These are phyloP conservation scores for Muschampia staudingeri DNA, from an alignment of 2,888 invertebrate genomes.

Conservation along the genomic window DNA sequence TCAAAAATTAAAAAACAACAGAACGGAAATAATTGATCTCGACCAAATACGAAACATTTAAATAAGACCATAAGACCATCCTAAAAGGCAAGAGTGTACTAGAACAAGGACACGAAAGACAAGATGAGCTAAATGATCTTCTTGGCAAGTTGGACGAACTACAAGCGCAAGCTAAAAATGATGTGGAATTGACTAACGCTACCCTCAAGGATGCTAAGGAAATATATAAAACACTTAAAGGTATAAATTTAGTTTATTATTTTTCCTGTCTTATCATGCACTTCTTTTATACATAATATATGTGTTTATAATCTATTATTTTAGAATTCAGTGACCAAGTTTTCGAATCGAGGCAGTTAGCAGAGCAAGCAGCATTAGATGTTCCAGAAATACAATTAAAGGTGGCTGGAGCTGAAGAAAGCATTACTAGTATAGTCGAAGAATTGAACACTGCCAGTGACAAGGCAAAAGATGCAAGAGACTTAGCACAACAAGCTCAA, in stretches of 20 bases:
- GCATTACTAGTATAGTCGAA: conserved; percentile 93
- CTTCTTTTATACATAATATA: neutral
- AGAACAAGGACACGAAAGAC: conserved; percentile 91
- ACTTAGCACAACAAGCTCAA: conserved; percentile 95
- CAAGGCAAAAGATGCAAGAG: conserved; percentile 94
- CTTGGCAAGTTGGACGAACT: conserved; percentile 95
- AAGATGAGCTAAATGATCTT: conserved; percentile 95
- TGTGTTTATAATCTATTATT: too few relatives aligned
- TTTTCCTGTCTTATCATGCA: conserved; percentile 42
- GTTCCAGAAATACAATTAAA: conserved; percentile 95
- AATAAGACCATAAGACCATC: too few relatives aligned
- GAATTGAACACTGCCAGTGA: conserved; percentile 95
- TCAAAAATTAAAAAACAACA: too few relatives aligned
- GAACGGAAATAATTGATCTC: too few relatives aligned
- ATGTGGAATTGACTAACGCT: conserved; percentile 96
- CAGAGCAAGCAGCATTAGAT: conserved; percentile 94
- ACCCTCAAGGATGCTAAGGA: conserved; percentile 90
- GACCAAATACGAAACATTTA: too few relatives aligned
- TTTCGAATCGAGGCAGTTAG: conserved; percentile 95
- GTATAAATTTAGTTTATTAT: conserved; percentile 76
- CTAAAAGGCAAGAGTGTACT: too few relatives aligned
- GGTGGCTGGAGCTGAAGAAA: conserved; percentile 91
- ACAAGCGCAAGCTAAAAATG: conserved; percentile 95
- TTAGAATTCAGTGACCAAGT: conserved; percentile 98
- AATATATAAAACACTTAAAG: conserved; percentile 94